A percentile compares a stretch with the other conserved stretches of the same genome.
phyloP scores from a whole-genome alignment of 2,888 invertebrate species.

The Agriopis marginaria region DNA sequence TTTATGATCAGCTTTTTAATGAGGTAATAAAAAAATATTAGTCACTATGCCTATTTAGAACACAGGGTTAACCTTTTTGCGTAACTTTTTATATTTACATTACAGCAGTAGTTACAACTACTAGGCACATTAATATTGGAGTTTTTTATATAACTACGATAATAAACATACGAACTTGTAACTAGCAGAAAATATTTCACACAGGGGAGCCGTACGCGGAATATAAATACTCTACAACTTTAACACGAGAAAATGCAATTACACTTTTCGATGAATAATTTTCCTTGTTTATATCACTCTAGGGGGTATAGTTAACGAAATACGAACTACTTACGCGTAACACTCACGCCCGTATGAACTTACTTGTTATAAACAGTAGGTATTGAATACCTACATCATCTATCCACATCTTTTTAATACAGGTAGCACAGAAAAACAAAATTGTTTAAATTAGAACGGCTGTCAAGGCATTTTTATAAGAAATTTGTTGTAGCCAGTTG shows the following conservation, averaged over 20 bases:
- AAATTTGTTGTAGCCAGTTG: too few species aligned
- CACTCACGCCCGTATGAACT: neutral
- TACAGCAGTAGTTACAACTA: neutral
- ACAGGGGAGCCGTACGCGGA: slow-evolving; percentile 13
- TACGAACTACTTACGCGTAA: neutral
- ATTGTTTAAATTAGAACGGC: too few species aligned
- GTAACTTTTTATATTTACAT: too few species aligned
- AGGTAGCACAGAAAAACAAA: too few species aligned
- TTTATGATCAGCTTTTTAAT: too few species aligned
- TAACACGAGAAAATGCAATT: slow-evolving; percentile 15
- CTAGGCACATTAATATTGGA: neutral
- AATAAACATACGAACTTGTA: slow-evolving; percentile 10
- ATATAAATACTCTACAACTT: slow-evolving; percentile 16
- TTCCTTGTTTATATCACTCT: slow-evolving; percentile 2
- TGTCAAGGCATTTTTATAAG: too few species aligned
- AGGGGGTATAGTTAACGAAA: slow-evolving; percentile 4
- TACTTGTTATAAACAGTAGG: neutral
- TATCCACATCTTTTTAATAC: too few species aligned
- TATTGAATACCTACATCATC: too few species aligned
- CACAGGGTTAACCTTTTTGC: too few species aligned
- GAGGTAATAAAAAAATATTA: too few species aligned
- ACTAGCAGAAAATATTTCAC: slow-evolving; percentile 13
- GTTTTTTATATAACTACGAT: neutral
- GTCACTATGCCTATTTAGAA: too few species aligned
- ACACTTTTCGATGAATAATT: slow-evolving; percentile 23